phyloP scores from a whole-genome alignment of 23 tunicate species.

The Pegea sp. region DNA sequence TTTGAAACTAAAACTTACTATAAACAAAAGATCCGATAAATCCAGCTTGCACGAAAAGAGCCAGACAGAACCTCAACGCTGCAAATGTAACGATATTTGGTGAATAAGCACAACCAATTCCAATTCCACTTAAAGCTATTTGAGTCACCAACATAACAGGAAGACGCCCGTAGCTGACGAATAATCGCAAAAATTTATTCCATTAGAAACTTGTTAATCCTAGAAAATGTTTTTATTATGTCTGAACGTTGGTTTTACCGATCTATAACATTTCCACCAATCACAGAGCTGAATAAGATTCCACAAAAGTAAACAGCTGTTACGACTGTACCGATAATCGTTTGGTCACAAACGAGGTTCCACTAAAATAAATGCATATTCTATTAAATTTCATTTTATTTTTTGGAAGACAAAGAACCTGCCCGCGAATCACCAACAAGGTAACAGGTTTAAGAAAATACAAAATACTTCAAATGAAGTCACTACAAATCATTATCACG shows the following conservation, averaged over 20 bases:
- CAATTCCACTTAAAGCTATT: slow-evolving; percentile 41
- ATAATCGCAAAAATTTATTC: slow-evolving; percentile 1
- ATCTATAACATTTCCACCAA: slow-evolving; percentile 77
- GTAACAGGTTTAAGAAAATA: not conserved
- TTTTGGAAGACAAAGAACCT: too few relatives aligned
- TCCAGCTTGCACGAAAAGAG: slow-evolving; percentile 68
- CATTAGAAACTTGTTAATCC: too few relatives aligned
- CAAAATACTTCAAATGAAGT: not conserved
- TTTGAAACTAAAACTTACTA: slow-evolving; percentile 24
- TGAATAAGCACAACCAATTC: slow-evolving; percentile 76
- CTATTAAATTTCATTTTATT: not conserved
- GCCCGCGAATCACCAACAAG: not conserved
- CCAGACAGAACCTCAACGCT: slow-evolving; percentile 41
- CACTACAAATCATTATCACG: not conserved
- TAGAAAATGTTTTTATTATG: too few relatives aligned
- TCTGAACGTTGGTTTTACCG: slow-evolving; percentile 31
- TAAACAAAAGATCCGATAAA: slow-evolving; percentile 86
- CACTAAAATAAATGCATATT: slow-evolving; percentile 17
- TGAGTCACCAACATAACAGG: slow-evolving; percentile 61
- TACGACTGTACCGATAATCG: slow-evolving; percentile 34
- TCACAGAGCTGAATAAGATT: slow-evolving; percentile 41
- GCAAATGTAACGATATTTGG: slow-evolving; percentile 59
- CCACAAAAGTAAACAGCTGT: slow-evolving; percentile 63
- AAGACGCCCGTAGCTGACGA: slow-evolving; percentile 41
- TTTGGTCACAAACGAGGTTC: slow-evolving; percentile 52